Conservation (phyloP, 2,797 vertebrate species). For the Alauda arvensis region DNA sequence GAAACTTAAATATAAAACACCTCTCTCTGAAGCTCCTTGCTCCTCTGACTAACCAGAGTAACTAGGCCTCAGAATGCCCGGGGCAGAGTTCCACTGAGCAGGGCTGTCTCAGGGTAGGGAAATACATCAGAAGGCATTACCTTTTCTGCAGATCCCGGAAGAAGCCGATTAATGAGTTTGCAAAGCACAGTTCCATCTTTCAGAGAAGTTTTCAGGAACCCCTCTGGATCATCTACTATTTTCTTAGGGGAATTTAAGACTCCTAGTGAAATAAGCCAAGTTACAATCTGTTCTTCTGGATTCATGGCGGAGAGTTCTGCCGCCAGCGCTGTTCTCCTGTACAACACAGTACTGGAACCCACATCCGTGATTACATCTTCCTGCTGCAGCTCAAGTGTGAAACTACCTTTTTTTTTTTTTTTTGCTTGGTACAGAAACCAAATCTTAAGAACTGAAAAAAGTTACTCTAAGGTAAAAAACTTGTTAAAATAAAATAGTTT, state of each 20-base stretch:
- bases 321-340: slow-evolving; percentile 40
- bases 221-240: slow-evolving; percentile 88
- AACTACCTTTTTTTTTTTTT: neutral
- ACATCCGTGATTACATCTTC: slow-evolving; percentile 85
- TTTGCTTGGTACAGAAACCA: neutral
- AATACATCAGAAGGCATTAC: slow-evolving; percentile 63
- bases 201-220: slow-evolving; percentile 87
- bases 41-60: neutral
- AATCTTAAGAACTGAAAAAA: neutral
- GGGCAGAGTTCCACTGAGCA: neutral
- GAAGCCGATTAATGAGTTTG: slow-evolving; percentile 85
- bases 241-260: slow-evolving; percentile 96
- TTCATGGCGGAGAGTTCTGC: slow-evolving; percentile 80
- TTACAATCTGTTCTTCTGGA: slow-evolving; percentile 92
- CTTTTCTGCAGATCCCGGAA: slow-evolving; percentile 87
- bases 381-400: slow-evolving; percentile 64
- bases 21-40: neutral
- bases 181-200: slow-evolving; percentile 94
- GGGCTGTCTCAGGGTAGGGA: neutral
- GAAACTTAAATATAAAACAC: neutral
- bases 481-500: neutral
- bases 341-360: slow-evolving; percentile 74
- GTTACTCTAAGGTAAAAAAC: neutral
- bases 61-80: accelerated
- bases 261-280: slow-evolving; percentile 95